Conservation (phyloP, 1,140 invertebrate genomes). For the Myzus persicae region DNA sequence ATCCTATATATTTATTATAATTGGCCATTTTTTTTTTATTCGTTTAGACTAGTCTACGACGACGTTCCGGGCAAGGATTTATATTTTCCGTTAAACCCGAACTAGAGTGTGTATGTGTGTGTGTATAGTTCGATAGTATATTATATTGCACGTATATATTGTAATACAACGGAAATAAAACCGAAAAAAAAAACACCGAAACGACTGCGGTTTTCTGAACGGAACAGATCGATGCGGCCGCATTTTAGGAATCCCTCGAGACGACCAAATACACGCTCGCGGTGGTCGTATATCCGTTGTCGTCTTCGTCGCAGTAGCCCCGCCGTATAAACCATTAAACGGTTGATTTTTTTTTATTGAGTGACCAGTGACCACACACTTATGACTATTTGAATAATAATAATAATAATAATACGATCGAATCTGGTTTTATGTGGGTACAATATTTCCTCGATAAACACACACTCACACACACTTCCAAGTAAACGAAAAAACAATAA, state of each 20-base stretch:
- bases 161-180: background rate
- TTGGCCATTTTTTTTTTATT: constrained; percentile 12
- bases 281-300: constrained; percentile 42
- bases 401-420: constrained; percentile 26
- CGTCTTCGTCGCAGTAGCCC: constrained; percentile 10
- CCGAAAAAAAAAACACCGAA: background rate
- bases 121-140: background rate
- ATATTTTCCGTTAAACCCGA: background rate
- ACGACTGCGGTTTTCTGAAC: background rate
- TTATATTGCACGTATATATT: background rate
- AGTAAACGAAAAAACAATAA: background rate
- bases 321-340: constrained; percentile 29
- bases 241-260: constrained; percentile 27
- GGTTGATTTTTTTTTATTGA: constrained; percentile 19
- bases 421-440: constrained; percentile 39
- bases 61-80: background rate
- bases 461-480: background rate
- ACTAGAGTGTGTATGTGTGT: too few species aligned
- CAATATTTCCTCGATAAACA: constrained; percentile 1
- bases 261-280: background rate
- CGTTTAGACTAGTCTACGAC: background rate
- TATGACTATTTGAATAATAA: constrained; percentile 35
- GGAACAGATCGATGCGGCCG: background rate
- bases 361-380: constrained; percentile 25
- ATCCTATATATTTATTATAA: constrained; percentile 42